These are phyloP conservation scores for Pinna nobilis DNA, from an alignment of 1,140 invertebrate species.

Conservation along the genomic window DNA sequence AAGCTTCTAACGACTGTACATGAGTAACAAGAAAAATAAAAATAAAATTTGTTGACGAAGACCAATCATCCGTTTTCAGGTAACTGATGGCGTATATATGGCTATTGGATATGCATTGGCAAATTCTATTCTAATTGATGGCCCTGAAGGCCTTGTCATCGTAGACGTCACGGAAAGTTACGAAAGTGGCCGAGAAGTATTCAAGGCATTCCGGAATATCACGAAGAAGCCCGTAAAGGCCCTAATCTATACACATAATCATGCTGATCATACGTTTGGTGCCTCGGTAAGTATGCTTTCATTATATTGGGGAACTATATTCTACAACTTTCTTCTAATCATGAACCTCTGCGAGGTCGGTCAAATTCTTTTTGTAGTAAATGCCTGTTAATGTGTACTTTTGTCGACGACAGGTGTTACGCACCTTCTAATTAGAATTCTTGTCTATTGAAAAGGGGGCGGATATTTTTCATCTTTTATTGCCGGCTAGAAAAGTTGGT, in stretches of 20 bases:
- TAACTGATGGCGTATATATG: conserved; percentile 59
- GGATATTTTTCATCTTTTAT: no score
- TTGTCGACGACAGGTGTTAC: no score
- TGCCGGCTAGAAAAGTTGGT: no score
- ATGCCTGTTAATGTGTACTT: no score
- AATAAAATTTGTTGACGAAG: background rate
- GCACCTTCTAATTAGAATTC: no score
- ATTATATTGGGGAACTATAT: no score
- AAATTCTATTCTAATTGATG: conserved; percentile 64
- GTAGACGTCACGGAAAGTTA: conserved; percentile 67
- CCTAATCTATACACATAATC: conserved; percentile 63
- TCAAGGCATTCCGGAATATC: conserved; percentile 57
- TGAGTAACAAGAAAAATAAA: background rate
- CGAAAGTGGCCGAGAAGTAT: conserved; percentile 49
- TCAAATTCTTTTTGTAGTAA: no score
- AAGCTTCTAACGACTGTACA: background rate
- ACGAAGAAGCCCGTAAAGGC: conserved; percentile 57
- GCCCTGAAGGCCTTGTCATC: conserved; percentile 55
- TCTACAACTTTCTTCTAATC: no score
- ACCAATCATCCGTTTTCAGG: no score
- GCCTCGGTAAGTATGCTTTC: conserved; percentile 56
- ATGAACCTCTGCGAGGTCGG: no score
- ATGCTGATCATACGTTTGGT: conserved; percentile 60
- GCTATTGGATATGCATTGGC: conserved; percentile 64
- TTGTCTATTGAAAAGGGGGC: no score